Evolutionary conservation across 2,113 vertebrate genomes (phyloP), one percentile per base, ranked within the genome.

Genomic region (Oxygymnocypris stewartii): DNA sequence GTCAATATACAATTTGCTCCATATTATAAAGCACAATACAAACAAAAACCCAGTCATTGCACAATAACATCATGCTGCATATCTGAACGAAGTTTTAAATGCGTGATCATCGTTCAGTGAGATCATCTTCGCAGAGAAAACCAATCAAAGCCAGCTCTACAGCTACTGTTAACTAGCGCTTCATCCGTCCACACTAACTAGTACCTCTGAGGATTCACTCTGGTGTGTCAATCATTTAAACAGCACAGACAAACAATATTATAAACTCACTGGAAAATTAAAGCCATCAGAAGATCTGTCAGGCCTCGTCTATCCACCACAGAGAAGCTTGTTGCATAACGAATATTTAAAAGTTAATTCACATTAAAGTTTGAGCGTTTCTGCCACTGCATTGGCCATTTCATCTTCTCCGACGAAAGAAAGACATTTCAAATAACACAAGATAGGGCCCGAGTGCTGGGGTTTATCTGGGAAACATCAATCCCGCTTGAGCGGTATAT

Each of bases 401-500:
- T 37, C 31, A 69, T 71, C 31, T 18, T 37, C 16, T 0, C 3
- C 8, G 10, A 40, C 8, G 20, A 80, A 59, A n/a, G n/a, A 18
- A 65, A 65, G 78, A 0, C 1, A n/a, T 40, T 76, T 76, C 76
- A 63, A 65, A 67, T 0, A 49, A 6, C 2, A 51, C 4, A 9
- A 20, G 16, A 35, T 23, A 59, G 54, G 54, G 54, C 54, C 11
- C 49, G 28, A 82, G n/a, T 8, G 63, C 28, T 49, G 44, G 7
- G 14, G n/a, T 78, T 54, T 78, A 78, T 28, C 8, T 1, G 49
- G 57, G 49, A 69, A 83, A 83, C 79, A 79, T 79, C 79, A 65
- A 42, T 82, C 37, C 54, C 44, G 42, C 71, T 51, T 57, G 2
- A 51, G 51, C 89, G 81, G 87, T 84, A 7, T 84, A 87, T 67